These are phyloP conservation scores for Napeogenes inachia DNA, from an alignment of 2,888 invertebrate genomes.

Conservation along the genomic window DNA sequence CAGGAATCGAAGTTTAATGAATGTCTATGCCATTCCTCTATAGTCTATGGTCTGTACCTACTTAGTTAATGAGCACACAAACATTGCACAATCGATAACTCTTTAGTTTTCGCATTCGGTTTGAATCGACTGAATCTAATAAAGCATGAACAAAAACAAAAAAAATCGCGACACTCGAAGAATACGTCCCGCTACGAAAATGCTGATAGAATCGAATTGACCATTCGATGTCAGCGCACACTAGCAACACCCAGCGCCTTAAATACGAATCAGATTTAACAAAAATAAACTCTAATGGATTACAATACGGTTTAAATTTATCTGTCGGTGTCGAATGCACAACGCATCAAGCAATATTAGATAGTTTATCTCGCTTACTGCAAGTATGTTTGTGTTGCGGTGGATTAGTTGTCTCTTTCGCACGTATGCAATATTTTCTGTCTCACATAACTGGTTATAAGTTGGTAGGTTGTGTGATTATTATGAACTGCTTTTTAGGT, in stretches of 20 bases:
- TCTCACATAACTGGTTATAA: slow-evolving; percentile 48
- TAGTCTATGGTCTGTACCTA: neutral
- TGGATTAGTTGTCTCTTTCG: slow-evolving; percentile 43
- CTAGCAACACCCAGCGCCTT: slow-evolving; percentile 28
- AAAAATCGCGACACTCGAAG: slow-evolving; percentile 25
- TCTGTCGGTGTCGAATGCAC: slow-evolving; percentile 32
- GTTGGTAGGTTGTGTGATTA: slow-evolving; percentile 12
- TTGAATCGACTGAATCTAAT: slow-evolving; percentile 2
- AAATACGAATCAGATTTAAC: slow-evolving; percentile 15
- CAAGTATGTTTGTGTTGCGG: slow-evolving; percentile 55
- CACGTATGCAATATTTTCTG: slow-evolving; percentile 36
- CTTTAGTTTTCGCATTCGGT: slow-evolving; percentile 2
- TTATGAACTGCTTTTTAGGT: slow-evolving; percentile 3
- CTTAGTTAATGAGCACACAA: neutral
- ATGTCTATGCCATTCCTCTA: neutral
- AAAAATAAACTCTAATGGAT: slow-evolving; percentile 26
- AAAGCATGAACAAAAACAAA: slow-evolving; percentile 15
- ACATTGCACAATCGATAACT: neutral
- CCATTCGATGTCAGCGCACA: slow-evolving; percentile 48
- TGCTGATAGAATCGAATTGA: slow-evolving; percentile 57
- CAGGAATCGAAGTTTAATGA: too few species aligned
- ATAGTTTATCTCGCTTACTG: slow-evolving; percentile 46
- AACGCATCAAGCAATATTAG: slow-evolving; percentile 37
- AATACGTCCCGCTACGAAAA: slow-evolving; percentile 36
- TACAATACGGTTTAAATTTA: slow-evolving; percentile 27